A percentile compares a stretch with the other conserved stretches of the same genome.
Evolutionary conservation across 1,140 invertebrate species (phyloP).

Genomic region (Pseudobourletiella spinata): DNA sequence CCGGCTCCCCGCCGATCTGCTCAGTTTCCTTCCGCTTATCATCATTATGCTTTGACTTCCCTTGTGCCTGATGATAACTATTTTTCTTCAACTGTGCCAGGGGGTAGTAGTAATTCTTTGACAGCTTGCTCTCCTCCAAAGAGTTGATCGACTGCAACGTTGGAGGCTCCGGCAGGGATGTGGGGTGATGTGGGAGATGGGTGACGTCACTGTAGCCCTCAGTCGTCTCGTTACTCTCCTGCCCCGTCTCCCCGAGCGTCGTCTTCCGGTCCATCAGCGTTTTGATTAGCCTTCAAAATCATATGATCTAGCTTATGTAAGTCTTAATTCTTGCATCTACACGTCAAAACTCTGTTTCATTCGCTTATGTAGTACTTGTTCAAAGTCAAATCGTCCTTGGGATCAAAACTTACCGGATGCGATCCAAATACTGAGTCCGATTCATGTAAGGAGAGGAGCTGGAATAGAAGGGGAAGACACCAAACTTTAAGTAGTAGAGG

Average conservation of each 20-base stretch:
- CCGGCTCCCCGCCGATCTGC: too few species aligned
- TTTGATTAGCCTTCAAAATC: neutral
- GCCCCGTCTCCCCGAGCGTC: neutral
- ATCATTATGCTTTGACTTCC: too few species aligned
- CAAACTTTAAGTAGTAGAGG: constrained; percentile 19
- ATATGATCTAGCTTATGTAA: too few species aligned
- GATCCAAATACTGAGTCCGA: constrained; percentile 12
- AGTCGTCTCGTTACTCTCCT: neutral
- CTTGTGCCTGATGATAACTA: neutral
- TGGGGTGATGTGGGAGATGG: neutral
- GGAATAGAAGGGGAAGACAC: constrained; percentile 15
- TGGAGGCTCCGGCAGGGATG: neutral
- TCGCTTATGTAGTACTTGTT: too few species aligned
- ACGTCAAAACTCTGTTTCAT: too few species aligned
- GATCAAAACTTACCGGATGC: constrained; percentile 9
- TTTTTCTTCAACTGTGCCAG: neutral
- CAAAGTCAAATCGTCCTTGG: too few species aligned
- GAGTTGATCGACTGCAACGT: neutral
- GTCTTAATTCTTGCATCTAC: too few species aligned
- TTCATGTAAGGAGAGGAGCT: constrained; percentile 16
- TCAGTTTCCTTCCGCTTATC: too few species aligned
- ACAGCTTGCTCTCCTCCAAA: neutral
- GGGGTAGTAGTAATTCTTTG: neutral
- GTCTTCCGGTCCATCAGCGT: neutral
- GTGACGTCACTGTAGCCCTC: too few species aligned